Percentiles rank a stretch among this genome's conserved stretches.
Evolutionary conservation across 1,140 invertebrate species (phyloP).

Genomic region (Thaumetopoea pityocampa): DNA sequence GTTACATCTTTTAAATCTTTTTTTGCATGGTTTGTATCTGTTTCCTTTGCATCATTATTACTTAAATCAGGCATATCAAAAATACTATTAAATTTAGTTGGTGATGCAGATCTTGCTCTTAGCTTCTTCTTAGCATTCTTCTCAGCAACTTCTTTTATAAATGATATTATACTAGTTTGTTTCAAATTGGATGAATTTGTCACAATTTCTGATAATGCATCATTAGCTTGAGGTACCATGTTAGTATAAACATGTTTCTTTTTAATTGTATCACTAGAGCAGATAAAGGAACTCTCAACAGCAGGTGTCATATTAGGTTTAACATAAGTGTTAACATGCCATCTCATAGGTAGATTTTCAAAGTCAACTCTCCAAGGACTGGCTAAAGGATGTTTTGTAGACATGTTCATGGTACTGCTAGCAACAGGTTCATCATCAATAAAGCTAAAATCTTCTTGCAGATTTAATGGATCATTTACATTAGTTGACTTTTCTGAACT

Average conservation of each 20-base stretch:
- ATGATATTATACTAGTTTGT: constrained; percentile 65
- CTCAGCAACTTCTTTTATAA: constrained; percentile 61
- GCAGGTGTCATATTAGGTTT: constrained; percentile 69
- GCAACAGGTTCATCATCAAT: constrained; percentile 60
- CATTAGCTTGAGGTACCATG: constrained; percentile 38
- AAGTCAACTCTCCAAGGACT: constrained; percentile 65
- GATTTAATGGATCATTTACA: constrained; percentile 48
- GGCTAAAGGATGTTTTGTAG: constrained; percentile 46
- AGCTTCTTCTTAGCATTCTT: constrained; percentile 51
- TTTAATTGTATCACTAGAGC: constrained; percentile 41
- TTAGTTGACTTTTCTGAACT: constrained; percentile 11
- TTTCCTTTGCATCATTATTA: background rate
- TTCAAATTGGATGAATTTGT: constrained; percentile 38
- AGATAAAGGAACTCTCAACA: constrained; percentile 59
- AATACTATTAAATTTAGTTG: constrained; percentile 41
- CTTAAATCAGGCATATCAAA: constrained; percentile 31
- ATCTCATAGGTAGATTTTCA: constrained; percentile 60
- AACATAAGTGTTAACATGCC: constrained; percentile 59
- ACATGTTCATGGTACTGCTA: constrained; percentile 61
- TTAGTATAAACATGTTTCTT: constrained; percentile 70
- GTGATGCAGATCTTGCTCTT: constrained; percentile 34
- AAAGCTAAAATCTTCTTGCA: constrained; percentile 57
- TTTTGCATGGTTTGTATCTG: constrained; percentile 19
- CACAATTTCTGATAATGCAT: constrained; percentile 31
- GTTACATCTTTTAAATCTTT: constrained; percentile 17